Conservation (phyloP, 2,888 invertebrate genomes). For the Parnassius smintheus region DNA sequence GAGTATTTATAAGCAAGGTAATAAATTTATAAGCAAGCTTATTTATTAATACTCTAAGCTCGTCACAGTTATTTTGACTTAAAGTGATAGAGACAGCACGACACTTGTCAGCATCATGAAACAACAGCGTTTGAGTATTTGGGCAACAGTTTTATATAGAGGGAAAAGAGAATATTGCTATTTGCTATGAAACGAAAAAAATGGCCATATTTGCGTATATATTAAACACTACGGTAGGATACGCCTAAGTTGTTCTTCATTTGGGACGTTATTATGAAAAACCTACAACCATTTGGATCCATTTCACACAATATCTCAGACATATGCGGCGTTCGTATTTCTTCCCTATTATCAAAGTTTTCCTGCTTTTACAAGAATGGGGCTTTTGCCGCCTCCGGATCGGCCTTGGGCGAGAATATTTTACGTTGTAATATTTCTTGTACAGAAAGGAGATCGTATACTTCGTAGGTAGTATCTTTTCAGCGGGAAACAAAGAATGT, state of each 20-base stretch:
- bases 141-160: too few species aligned
- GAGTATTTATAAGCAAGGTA: too few species aligned
- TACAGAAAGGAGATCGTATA: slow-evolving; percentile 15
- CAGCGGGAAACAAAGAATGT: slow-evolving; percentile 4
- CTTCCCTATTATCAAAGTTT: slow-evolving; percentile 17
- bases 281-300: background rate
- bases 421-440: slow-evolving; percentile 16
- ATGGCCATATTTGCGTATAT: background rate
- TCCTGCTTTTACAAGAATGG: slow-evolving; percentile 2
- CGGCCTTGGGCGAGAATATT: slow-evolving; percentile 14
- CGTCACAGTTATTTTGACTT: too few species aligned
- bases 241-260: background rate
- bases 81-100: too few species aligned
- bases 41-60: too few species aligned
- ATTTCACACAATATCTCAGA: slow-evolving; percentile 17
- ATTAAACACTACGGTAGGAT: background rate
- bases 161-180: too few species aligned
- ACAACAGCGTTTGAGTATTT: too few species aligned
- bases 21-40: too few species aligned
- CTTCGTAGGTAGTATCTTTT: slow-evolving; percentile 5
- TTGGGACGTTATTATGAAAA: background rate
- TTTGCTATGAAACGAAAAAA: too few species aligned
- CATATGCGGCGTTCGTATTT: slow-evolving; percentile 21
- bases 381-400: background rate
- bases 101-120: too few species aligned